phyloP scores from a whole-genome alignment of 1,140 invertebrate species.

The Danaus melanippus region DNA sequence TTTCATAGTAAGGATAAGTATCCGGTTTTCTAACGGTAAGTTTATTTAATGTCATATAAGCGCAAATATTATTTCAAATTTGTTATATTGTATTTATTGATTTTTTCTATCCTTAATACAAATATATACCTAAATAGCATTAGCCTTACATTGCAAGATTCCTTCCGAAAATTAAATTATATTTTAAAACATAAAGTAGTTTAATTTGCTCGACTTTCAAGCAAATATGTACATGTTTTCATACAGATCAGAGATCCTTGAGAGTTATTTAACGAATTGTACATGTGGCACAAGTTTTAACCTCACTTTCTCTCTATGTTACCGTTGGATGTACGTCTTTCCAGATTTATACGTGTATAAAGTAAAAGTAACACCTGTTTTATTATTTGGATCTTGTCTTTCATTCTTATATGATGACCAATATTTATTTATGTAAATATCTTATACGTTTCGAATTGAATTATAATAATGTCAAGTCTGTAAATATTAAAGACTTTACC shows the following conservation, averaged over 20 bases:
- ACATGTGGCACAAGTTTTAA: slow-evolving; percentile 58
- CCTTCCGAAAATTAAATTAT: slow-evolving; percentile 49
- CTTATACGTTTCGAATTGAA: too few species aligned
- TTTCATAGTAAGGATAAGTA: too few species aligned
- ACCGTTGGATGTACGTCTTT: slow-evolving; percentile 2
- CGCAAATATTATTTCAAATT: too few species aligned
- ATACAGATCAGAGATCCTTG: slow-evolving; percentile 41
- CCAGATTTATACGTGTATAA: not conserved
- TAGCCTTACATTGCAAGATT: not conserved
- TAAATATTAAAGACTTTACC: too few species aligned
- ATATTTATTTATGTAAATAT: too few species aligned
- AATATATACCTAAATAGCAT: not conserved
- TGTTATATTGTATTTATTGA: too few species aligned
- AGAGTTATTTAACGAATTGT: slow-evolving; percentile 62
- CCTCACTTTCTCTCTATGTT: slow-evolving; percentile 25
- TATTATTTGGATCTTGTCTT: too few species aligned
- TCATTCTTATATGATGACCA: too few species aligned
- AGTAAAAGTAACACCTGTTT: too few species aligned
- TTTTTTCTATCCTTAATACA: not conserved
- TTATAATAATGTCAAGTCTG: too few species aligned
- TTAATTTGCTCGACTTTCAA: slow-evolving; percentile 55
- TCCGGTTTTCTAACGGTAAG: too few species aligned
- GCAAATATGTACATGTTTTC: slow-evolving; percentile 63
- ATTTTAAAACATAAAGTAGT: slow-evolving; percentile 37
- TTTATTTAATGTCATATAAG: too few species aligned